Conservation (phyloP, 35 echinoderm and acorn worm genomes). For the Anneissia japonica region DNA sequence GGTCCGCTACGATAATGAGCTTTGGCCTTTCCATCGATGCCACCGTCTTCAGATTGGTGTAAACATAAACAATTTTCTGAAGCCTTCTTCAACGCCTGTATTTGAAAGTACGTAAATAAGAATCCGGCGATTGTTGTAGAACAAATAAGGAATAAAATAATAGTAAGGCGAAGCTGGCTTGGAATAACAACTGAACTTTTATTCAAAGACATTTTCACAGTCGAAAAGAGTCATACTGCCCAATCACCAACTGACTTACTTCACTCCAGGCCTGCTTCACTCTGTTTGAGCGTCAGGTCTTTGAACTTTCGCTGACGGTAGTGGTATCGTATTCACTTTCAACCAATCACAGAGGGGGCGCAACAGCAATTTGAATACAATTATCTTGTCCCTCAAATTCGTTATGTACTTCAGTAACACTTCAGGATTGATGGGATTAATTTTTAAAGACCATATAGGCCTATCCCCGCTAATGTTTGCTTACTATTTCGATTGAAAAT, state of each 20-base stretch:
- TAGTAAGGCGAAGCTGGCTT: background rate
- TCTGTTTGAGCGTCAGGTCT: too few species aligned
- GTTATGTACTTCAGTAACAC: too few species aligned
- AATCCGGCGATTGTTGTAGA: background rate
- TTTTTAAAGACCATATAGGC: too few species aligned
- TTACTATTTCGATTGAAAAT: too few species aligned
- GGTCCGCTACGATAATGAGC: background rate
- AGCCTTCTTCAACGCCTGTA: background rate
- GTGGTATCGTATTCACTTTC: background rate
- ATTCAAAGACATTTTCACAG: background rate
- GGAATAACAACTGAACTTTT: background rate
- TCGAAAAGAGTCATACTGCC: too few species aligned
- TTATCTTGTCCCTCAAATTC: too few species aligned
- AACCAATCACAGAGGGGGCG: background rate
- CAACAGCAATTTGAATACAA: background rate
- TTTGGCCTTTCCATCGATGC: background rate
- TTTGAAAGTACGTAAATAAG: background rate
- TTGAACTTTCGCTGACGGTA: background rate
- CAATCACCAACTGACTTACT: too few species aligned
- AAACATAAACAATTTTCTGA: background rate
- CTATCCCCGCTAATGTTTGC: too few species aligned
- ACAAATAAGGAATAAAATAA: background rate
- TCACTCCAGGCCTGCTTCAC: too few species aligned
- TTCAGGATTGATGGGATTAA: too few species aligned
- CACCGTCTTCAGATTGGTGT: background rate